Evolutionary conservation across 2,888 invertebrate genomes (phyloP).

Genomic region (Coleophora flavipennella): DNA sequence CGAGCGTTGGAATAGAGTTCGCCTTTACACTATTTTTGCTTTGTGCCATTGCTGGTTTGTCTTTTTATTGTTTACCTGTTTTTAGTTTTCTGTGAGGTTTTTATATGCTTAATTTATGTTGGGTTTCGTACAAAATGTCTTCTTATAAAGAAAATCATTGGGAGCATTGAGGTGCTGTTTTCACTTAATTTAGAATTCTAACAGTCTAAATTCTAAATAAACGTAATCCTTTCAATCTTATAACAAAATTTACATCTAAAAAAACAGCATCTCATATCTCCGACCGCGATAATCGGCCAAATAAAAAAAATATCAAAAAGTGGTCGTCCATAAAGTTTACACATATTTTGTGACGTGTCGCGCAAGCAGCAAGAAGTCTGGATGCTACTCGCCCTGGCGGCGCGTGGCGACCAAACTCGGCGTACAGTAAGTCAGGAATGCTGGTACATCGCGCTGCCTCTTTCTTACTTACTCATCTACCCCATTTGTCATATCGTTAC

Average conservation of each 20-base stretch:
- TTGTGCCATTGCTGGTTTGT: constrained; percentile 45
- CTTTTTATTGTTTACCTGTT: constrained; percentile 19
- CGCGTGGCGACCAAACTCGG: constrained; percentile 94
- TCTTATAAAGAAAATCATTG: constrained; percentile 31
- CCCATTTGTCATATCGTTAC: constrained; percentile 28
- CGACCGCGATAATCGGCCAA: not conserved
- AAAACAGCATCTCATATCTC: constrained; percentile 1
- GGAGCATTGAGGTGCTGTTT: constrained; percentile 22
- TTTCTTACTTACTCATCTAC: constrained; percentile 47
- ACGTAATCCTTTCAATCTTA: no score
- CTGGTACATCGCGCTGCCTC: constrained; percentile 40
- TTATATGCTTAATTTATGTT: constrained; percentile 24
- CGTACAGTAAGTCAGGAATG: constrained; percentile 88
- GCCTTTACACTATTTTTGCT: constrained; percentile 31
- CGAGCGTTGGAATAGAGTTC: no score
- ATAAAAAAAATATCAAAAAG: no score
- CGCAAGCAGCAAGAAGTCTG: constrained; percentile 76
- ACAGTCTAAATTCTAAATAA: no score
- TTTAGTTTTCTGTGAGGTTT: constrained; percentile 15
- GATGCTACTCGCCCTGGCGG: constrained; percentile 93
- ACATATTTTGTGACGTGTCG: constrained; percentile 47
- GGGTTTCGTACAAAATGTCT: constrained; percentile 29
- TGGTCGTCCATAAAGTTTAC: constrained; percentile 49
- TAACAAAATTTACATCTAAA: no score
- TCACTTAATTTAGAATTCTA: not conserved